Percentiles rank a stretch among this genome's conserved stretches.
Conservation (phyloP, 2,797 vertebrate species). For the Carduelis carduelis region DNA sequence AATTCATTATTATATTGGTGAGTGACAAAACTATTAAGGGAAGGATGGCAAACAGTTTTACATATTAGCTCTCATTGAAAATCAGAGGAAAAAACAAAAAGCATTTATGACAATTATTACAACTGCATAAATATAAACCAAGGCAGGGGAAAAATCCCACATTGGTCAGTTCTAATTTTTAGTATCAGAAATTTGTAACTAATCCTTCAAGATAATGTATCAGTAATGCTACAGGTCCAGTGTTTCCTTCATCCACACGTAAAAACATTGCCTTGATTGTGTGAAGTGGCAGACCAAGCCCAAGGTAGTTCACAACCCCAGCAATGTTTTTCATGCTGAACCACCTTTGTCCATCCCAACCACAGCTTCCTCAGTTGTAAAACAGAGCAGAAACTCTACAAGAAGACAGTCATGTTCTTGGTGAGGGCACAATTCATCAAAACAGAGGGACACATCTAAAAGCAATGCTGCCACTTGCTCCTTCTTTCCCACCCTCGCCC, state of each 20-base stretch:
- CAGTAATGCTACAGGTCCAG: not conserved
- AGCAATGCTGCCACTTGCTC: not conserved
- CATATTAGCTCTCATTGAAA: not conserved
- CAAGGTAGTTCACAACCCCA: not conserved
- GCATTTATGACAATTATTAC: not conserved
- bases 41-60: not conserved
- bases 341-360: not conserved
- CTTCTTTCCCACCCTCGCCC: fast-evolving
- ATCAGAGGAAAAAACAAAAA: not conserved
- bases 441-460: not conserved
- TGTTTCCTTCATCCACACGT: not conserved
- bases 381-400: not conserved
- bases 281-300: not conserved
- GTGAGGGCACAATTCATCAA: not conserved
- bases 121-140: not conserved
- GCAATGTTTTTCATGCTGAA: fast-evolving
- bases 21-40: not conserved
- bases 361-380: not conserved
- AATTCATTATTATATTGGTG: not conserved
- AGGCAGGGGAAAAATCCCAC: not conserved
- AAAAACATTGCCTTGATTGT: not conserved
- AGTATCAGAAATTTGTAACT: not conserved
- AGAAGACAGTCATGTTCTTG: not conserved
- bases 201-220: not conserved
- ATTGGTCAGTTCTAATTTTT: not conserved